Evolutionary conservation across 2,797 vertebrate genomes (phyloP), one percentile per base, ranked within the genome.

Genomic region (Australoheros facetus): DNA sequence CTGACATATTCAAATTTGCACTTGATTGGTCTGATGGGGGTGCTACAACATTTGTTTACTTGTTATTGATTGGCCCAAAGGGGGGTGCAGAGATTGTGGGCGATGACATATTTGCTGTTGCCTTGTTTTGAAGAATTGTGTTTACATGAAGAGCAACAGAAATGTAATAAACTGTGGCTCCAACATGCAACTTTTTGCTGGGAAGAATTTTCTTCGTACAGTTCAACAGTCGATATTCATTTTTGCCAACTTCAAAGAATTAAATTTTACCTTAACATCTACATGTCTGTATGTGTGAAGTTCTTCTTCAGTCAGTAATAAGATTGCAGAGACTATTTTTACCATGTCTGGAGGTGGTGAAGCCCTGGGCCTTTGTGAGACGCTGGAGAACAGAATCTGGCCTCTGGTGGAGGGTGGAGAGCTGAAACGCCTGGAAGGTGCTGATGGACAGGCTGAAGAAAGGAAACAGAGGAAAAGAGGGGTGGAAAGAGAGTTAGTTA

Each of bases 341-440:
- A 94, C 93, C 91, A 0, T 88, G 86, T 86, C 85, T 85, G 87
- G 89, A 88, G 84, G 83, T 71, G 86, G 82, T 39, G 84, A 86
- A 85, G 92, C 71, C 86, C 55, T 81, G 80, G 78, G 80, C 71
- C 79, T 82, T 91, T 84, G 86, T 94, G 81, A 94, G 88, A 60
- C 91, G 92, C 5, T 94, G 95, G 16, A 97, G 96, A 79, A 97
- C 83, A 8, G 94, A 90, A 85, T 97, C 96, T 0, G 96, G 96
- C 26, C 95, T 95, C 91, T 97, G 97, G 79, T 86, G 91, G 28
- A 93, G 91, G 3, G 95, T 95, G 57, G 95, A 95, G 71, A 84
- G 90, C 89, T 96, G 96, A 89, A 97, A 96, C 13, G 93, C 92
- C 57, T 95, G 89, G 85, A 96, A 97, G 75, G 95, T 95, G 70